A percentile compares a stretch with the other conserved stretches of the same genome.
These are phyloP conservation scores for Labeo catla DNA, from an alignment of 2,113 vertebrate genomes.

Conservation along the genomic window DNA sequence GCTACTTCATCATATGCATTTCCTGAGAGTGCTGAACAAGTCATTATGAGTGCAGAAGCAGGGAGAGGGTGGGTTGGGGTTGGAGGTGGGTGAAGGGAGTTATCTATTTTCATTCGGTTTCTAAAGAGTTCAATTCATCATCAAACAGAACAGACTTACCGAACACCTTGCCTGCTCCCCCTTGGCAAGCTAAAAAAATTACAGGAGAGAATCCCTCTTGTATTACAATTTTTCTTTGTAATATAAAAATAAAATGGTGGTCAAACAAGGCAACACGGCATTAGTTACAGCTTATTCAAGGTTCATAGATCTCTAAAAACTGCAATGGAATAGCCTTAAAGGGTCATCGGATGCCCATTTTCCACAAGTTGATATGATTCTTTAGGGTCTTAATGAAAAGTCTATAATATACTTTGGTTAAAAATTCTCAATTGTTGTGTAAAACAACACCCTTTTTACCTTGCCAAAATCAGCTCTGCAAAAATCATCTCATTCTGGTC, in stretches of 20 bases:
- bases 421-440: too few relatives aligned
- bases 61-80: not conserved
- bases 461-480: too few relatives aligned
- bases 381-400: too few relatives aligned
- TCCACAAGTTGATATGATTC: too few relatives aligned
- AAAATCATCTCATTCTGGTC: too few relatives aligned
- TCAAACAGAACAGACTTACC: conserved; percentile 55
- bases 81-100: not conserved
- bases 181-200: conserved; percentile 60
- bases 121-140: conserved; percentile 6
- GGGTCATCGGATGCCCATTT: too few relatives aligned
- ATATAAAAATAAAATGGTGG: not conserved
- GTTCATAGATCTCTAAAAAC: not conserved
- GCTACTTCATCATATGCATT: conserved; percentile 14
- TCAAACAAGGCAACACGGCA: not conserved
- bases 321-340: not conserved
- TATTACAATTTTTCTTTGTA: conserved; percentile 18
- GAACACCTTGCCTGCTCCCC: conserved; percentile 59
- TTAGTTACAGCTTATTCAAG: not conserved
- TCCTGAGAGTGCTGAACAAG: conserved; percentile 18
- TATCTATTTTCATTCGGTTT: conserved; percentile 32
- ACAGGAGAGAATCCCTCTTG: conserved; percentile 37
- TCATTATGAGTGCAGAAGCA: conserved; percentile 19
- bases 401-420: too few relatives aligned
- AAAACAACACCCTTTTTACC: too few relatives aligned